A percentile compares a stretch with the other conserved stretches of the same genome.
Evolutionary conservation across 2,888 invertebrate genomes (phyloP).

Genomic region (Cataglyphis altisquamis): DNA sequence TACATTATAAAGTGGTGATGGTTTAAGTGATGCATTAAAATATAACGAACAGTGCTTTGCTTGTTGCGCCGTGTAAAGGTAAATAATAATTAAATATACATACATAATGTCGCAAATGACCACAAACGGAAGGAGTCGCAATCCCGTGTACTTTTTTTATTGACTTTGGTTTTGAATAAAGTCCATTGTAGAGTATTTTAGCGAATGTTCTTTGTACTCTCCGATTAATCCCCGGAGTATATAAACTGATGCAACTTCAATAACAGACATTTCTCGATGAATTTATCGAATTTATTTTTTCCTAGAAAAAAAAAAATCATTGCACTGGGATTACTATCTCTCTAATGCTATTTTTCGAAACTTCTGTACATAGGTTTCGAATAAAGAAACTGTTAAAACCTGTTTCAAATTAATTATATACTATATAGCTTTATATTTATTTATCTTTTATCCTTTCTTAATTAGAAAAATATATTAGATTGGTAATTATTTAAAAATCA

Average conservation of each 20-base stretch:
- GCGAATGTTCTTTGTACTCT: conserved; percentile 1
- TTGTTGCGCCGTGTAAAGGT: background rate
- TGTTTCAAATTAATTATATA: background rate
- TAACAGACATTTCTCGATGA: background rate
- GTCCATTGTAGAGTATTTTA: conserved; percentile 9
- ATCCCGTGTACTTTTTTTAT: background rate
- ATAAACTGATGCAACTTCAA: conserved; percentile 8
- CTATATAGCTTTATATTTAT: background rate
- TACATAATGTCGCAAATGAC: background rate
- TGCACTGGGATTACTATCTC: background rate
- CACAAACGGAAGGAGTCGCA: background rate
- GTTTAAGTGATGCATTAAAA: conserved; percentile 7
- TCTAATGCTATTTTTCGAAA: background rate
- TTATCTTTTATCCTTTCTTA: background rate
- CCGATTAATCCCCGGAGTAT: background rate
- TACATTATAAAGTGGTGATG: conserved; percentile 19
- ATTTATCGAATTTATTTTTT: conserved; percentile 6
- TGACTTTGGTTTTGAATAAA: conserved; percentile 23
- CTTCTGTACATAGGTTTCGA: background rate
- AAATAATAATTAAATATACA: background rate
- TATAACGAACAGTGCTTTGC: conserved; percentile 16
- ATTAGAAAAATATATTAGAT: background rate
- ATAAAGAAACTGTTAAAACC: conserved; percentile 1
- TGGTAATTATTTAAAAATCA: background rate
- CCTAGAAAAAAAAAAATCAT: background rate